phyloP scores from a whole-genome alignment of 1,140 invertebrate genomes.

The Brachionus plicatilis region DNA sequence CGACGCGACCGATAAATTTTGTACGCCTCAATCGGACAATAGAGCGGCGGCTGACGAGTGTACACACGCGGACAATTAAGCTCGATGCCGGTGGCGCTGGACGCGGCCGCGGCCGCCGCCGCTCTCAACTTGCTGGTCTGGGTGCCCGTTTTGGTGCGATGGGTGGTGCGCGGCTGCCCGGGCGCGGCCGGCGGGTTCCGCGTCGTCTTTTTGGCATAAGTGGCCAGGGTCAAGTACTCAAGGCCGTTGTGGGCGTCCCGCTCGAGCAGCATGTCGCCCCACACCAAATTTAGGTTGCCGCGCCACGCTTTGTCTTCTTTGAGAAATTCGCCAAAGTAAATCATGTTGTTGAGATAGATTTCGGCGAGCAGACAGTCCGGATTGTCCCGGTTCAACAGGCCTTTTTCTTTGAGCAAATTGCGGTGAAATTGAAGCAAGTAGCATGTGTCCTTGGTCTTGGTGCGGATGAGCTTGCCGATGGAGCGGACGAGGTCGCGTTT shows the following conservation, averaged over 20 bases:
- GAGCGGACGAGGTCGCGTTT: conserved; percentile 28
- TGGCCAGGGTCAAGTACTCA: conserved; percentile 30
- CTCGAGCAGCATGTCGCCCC: conserved; percentile 24
- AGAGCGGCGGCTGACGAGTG: neutral
- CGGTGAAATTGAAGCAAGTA: conserved; percentile 25
- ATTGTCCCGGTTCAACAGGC: conserved; percentile 17
- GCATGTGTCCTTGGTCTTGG: conserved; percentile 29
- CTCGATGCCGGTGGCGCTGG: neutral
- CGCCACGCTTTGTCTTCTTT: conserved; percentile 39
- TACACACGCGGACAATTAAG: conserved; percentile 8
- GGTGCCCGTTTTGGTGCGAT: conserved; percentile 23
- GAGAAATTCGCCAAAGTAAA: conserved; percentile 37
- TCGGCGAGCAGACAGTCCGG: conserved; percentile 18
- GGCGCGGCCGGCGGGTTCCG: neutral
- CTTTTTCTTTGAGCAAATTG: conserved; percentile 30
- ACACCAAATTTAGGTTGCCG: conserved; percentile 22
- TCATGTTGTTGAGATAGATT: conserved; percentile 33
- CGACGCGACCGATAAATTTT: neutral
- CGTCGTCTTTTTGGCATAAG: conserved; percentile 28
- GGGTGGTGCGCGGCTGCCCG: neutral
- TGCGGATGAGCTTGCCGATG: conserved; percentile 25
- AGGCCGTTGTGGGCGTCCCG: neutral
- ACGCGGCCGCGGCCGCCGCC: neutral
- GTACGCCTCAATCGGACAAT: conserved; percentile 36
- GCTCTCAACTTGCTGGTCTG: conserved; percentile 33